A percentile compares a stretch with the other conserved stretches of the same genome.
These are phyloP conservation scores for Ptychobarbus kaznakovi DNA, from an alignment of 2,797 vertebrate species.

Conservation along the genomic window DNA sequence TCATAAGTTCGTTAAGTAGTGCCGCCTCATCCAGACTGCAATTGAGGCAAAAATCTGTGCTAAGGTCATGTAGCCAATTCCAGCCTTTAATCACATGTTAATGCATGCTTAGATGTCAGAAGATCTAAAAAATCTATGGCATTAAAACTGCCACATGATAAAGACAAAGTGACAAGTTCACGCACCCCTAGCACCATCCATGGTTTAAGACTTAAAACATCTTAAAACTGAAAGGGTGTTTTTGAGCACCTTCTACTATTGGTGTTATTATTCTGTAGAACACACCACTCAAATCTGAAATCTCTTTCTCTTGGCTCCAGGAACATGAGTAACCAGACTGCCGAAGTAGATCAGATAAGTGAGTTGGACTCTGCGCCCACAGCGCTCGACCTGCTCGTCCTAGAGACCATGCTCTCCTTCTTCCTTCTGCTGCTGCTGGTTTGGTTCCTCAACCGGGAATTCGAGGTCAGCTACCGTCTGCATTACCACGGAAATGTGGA, in stretches of 20 bases:
- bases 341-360: constrained; percentile 21
- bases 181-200: neutral
- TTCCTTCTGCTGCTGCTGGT: constrained; percentile 93
- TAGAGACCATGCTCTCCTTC: constrained; percentile 87
- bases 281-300: neutral
- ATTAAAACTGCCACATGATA: neutral
- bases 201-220: neutral
- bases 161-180: neutral
- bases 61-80: neutral
- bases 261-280: neutral
- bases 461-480: constrained; percentile 96
- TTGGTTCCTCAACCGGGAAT: constrained; percentile 98
- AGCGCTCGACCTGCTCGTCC: constrained; percentile 79
- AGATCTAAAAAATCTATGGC: neutral
- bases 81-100: neutral
- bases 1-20: neutral
- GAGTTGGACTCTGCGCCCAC: constrained; percentile 19
- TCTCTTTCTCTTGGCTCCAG: constrained; percentile 40
- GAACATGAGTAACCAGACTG: constrained; percentile 67
- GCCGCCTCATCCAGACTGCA: neutral
- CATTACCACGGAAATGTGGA: constrained; percentile 98
- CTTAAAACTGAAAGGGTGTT: neutral
- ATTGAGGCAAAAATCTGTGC: neutral
- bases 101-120: neutral
- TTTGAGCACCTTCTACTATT: neutral